A percentile compares a stretch with the other conserved stretches of the same genome.
Evolutionary conservation across 2,113 vertebrate genomes (phyloP).

Genomic region (Hirundichthys speculiger): DNA sequence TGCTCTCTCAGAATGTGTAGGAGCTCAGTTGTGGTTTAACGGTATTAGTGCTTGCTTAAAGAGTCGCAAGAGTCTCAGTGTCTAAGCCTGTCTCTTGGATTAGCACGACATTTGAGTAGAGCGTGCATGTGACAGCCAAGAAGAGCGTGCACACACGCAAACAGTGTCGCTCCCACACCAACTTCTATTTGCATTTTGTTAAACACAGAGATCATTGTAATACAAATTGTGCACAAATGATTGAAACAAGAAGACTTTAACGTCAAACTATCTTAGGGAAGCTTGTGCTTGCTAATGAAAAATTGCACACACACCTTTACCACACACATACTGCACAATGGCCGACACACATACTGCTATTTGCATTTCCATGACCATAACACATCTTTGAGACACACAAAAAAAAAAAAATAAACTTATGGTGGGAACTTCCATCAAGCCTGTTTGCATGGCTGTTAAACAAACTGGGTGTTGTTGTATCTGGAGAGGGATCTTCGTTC

Average conservation of each 20-base stretch:
- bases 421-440: constrained; percentile 66
- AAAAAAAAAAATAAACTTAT: constrained; percentile 67
- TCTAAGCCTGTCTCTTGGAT: constrained; percentile 74
- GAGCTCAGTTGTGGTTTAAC: constrained; percentile 76
- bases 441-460: constrained; percentile 73
- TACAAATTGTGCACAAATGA: constrained; percentile 58
- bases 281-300: constrained; percentile 8
- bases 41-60: constrained; percentile 74
- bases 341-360: constrained; percentile 42
- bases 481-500: constrained; percentile 65
- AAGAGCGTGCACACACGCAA: constrained; percentile 3
- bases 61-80: constrained; percentile 63
- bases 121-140: constrained; percentile 12
- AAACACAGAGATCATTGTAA: constrained; percentile 40
- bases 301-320: constrained; percentile 8
- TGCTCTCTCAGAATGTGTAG: constrained; percentile 52
- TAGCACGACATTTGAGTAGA: constrained; percentile 51
- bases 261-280: constrained; percentile 23
- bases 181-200: constrained; percentile 51
- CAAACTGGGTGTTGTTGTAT: constrained; percentile 69
- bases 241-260: constrained; percentile 48
- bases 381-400: constrained; percentile 70
- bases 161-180: constrained; percentile 4
- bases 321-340: constrained; percentile 27
- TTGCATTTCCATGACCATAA: constrained; percentile 75